phyloP scores from a whole-genome alignment of 2,113 vertebrate species.

The Morone saxatilis region DNA sequence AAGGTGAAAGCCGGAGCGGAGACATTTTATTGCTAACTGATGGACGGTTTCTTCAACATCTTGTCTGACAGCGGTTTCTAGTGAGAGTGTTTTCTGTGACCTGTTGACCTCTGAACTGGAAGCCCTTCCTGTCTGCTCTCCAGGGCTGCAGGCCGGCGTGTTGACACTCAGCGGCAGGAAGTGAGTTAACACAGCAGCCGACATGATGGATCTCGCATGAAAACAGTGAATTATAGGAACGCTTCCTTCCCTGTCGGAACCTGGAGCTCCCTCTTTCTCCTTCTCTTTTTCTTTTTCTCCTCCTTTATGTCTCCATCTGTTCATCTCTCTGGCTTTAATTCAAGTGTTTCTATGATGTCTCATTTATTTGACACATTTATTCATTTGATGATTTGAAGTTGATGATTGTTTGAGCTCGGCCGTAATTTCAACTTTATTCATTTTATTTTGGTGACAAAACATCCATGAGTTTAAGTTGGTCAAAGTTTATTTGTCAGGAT shows the following conservation, averaged over 20 bases:
- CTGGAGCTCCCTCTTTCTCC: background rate
- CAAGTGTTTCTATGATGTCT: background rate
- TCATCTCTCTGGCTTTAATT: background rate
- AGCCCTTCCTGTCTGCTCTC: constrained; percentile 38
- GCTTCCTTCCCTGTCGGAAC: background rate
- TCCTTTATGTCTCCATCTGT: background rate
- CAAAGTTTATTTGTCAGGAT: background rate
- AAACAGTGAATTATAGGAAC: background rate
- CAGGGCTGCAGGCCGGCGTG: constrained; percentile 12
- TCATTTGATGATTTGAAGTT: background rate
- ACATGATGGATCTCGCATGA: constrained; percentile 20
- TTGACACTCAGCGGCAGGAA: constrained; percentile 25
- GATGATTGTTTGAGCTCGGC: background rate
- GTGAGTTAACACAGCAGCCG: constrained; percentile 35
- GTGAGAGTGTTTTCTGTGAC: constrained; percentile 23
- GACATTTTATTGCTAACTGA: background rate
- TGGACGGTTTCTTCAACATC: background rate
- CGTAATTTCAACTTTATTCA: too few species aligned
- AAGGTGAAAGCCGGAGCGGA: too few species aligned
- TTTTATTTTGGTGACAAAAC: too few species aligned
- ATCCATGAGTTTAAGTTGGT: too few species aligned
- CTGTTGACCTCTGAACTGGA: constrained; percentile 37
- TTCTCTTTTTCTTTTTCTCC: background rate
- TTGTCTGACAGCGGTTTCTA: background rate
- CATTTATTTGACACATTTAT: background rate